A percentile compares a stretch with the other conserved stretches of the same genome.
phyloP scores from a whole-genome alignment of 1,140 invertebrate genomes.

The Scaptodrosophila lebanonensis region DNA sequence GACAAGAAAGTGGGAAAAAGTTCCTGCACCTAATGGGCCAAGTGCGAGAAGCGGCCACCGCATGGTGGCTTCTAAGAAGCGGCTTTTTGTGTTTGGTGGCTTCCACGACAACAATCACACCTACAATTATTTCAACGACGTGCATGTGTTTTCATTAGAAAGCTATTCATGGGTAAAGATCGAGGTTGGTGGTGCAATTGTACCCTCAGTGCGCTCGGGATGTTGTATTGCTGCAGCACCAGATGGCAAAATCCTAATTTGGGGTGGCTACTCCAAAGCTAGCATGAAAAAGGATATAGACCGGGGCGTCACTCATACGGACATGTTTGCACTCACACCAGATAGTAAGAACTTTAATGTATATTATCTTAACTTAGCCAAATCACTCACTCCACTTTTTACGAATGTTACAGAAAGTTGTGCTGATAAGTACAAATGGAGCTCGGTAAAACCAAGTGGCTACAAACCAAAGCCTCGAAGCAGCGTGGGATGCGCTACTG shows the following conservation, averaged over 20 bases:
- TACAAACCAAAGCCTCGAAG: constrained; percentile 82
- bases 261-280: constrained; percentile 92
- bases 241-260: constrained; percentile 85
- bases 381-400: background rate
- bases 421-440: constrained; percentile 85
- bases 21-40: constrained; percentile 83
- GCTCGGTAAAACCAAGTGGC: constrained; percentile 83
- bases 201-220: constrained; percentile 85
- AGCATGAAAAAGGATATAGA: constrained; percentile 88
- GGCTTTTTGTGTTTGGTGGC: constrained; percentile 92
- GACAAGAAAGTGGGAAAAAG: constrained; percentile 92
- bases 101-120: constrained; percentile 93
- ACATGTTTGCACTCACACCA: constrained; percentile 86
- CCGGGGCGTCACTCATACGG: constrained; percentile 87
- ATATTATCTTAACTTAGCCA: background rate
- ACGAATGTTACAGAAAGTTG: constrained; percentile 11
- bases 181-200: constrained; percentile 80
- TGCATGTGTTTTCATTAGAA: constrained; percentile 89
- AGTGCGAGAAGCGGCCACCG: constrained; percentile 92
- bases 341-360: constrained; percentile 80
- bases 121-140: constrained; percentile 94
- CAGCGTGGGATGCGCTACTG: constrained; percentile 79
- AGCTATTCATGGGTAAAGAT: constrained; percentile 89
- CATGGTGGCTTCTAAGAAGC: constrained; percentile 87
- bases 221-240: constrained; percentile 82